Conservation (phyloP, 2,888 invertebrate species). For the Mythimna lalbum region DNA sequence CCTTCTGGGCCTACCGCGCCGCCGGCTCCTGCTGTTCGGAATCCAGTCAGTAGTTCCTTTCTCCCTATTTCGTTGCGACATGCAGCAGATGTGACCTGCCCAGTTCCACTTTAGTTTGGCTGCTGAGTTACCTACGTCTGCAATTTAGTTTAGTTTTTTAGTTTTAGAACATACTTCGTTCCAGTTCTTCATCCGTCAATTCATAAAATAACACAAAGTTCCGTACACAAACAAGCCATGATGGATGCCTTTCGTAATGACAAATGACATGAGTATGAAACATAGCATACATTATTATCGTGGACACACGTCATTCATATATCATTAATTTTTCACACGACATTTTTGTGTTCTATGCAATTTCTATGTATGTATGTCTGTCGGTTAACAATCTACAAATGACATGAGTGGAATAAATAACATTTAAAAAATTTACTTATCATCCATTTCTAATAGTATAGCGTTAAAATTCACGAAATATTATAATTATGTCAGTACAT, state of each 20-base stretch:
- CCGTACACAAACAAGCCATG: slow-evolving; percentile 1
- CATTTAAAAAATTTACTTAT: neutral
- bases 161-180: too few relatives aligned
- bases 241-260: slow-evolving; percentile 1
- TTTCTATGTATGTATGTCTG: neutral
- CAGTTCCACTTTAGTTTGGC: too few relatives aligned
- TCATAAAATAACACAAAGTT: slow-evolving; percentile 4
- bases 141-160: too few relatives aligned
- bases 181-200: slow-evolving; percentile 1
- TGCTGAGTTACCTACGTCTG: too few relatives aligned
- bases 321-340: slow-evolving; percentile 16
- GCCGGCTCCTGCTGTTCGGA: too few relatives aligned
- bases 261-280: slow-evolving; percentile 8
- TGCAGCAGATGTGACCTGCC: too few relatives aligned
- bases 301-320: neutral
- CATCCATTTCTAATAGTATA: neutral
- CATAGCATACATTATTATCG: slow-evolving; percentile 1
- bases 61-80: too few relatives aligned
- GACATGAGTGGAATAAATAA: slow-evolving; percentile 22
- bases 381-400: slow-evolving; percentile 6
- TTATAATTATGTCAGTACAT: neutral
- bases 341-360: slow-evolving; percentile 9
- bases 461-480: neutral
- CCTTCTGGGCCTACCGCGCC: too few relatives aligned
- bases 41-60: too few relatives aligned